phyloP scores from a whole-genome alignment of 2,888 invertebrate genomes.

The Leptinotarsa tumamoca region DNA sequence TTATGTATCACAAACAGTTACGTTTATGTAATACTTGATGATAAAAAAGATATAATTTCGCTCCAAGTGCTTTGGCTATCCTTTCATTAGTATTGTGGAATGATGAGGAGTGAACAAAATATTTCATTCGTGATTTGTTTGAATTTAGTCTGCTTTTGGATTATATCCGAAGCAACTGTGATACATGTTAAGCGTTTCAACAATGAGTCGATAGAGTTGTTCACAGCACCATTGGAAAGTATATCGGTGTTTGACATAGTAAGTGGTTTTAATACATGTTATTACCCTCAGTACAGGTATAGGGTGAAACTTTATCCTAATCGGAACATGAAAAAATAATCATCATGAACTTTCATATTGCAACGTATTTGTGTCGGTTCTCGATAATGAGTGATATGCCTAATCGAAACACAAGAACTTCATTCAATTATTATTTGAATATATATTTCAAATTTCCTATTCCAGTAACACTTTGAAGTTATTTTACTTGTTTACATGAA shows the following conservation, averaged over 20 bases:
- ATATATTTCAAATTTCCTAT: too few species aligned
- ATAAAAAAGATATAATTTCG: not conserved
- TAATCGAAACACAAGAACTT: too few species aligned
- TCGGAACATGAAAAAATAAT: too few species aligned
- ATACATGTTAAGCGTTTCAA: not conserved
- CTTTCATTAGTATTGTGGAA: too few species aligned
- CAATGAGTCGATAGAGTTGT: not conserved
- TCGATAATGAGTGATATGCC: too few species aligned
- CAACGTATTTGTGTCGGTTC: too few species aligned
- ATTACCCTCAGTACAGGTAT: slow-evolving; percentile 49
- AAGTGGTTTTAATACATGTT: not conserved
- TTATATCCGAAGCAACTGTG: not conserved
- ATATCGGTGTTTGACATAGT: not conserved
- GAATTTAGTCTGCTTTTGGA: not conserved
- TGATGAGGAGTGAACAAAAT: not conserved
- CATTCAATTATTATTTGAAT: too few species aligned
- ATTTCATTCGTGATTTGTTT: not conserved
- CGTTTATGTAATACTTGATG: not conserved
- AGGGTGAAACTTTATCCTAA: too few species aligned
- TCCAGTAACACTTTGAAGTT: too few species aligned
- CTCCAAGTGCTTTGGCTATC: too few species aligned
- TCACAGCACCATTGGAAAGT: not conserved
- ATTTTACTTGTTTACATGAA: too few species aligned
- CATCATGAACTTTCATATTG: too few species aligned
- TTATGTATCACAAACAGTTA: not conserved